These are phyloP conservation scores for Strigamia maritima DNA, from an alignment of 2,888 invertebrate genomes.

Conservation along the genomic window DNA sequence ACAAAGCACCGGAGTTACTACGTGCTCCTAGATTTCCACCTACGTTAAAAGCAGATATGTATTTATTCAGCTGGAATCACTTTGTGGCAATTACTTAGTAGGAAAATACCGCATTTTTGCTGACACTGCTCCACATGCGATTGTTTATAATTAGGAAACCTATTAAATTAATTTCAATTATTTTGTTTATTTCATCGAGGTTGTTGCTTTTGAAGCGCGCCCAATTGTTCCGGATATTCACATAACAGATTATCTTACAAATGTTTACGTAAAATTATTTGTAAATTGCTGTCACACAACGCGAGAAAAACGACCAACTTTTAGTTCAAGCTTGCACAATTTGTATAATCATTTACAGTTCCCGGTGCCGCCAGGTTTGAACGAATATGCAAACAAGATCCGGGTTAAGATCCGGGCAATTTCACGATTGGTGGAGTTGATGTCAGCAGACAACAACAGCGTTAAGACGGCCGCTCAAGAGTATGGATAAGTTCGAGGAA, in stretches of 20 bases:
- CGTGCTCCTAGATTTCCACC: constrained; percentile 54
- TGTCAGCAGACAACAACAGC: constrained; percentile 12
- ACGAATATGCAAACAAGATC: neutral
- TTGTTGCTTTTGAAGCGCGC: constrained; percentile 45
- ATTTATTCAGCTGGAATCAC: constrained; percentile 60
- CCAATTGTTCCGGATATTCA: constrained; percentile 38
- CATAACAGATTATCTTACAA: neutral
- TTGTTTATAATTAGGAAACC: constrained; percentile 47
- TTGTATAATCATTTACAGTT: constrained; percentile 55
- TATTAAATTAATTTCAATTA: neutral
- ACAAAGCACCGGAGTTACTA: constrained; percentile 61
- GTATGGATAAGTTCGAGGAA: constrained; percentile 35
- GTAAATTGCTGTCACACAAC: neutral
- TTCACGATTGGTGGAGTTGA: neutral
- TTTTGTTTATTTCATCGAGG: constrained; percentile 42
- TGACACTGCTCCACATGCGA: constrained; percentile 46
- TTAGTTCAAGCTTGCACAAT: neutral
- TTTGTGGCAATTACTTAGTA: constrained; percentile 60
- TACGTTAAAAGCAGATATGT: constrained; percentile 57
- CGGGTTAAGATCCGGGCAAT: neutral
- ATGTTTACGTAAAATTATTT: neutral
- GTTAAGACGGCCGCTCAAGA: constrained; percentile 38
- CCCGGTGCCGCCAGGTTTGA: constrained; percentile 47
- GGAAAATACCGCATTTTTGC: constrained; percentile 57
- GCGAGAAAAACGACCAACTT: neutral